A percentile compares a stretch with the other conserved stretches of the same genome.
phyloP scores from a whole-genome alignment of 2,113 vertebrate species.

The Neotragus moschatus region DNA sequence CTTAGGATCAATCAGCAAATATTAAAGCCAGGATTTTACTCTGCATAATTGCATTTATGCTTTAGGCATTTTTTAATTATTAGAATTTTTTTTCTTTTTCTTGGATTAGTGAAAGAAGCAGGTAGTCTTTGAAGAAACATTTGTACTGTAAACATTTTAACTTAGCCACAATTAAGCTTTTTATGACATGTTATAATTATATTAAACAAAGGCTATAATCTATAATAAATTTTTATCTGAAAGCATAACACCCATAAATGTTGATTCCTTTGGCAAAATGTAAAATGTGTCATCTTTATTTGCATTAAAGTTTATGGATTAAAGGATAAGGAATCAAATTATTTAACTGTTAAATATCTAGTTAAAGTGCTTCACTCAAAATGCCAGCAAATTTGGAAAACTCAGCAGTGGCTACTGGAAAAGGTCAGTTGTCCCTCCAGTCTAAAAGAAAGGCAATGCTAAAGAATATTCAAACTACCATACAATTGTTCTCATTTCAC shows the following conservation, averaged over 20 bases:
- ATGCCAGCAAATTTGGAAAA: not conserved
- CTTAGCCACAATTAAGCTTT: not conserved
- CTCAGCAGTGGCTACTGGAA: not conserved
- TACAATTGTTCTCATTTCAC: not conserved
- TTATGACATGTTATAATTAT: slow-evolving; percentile 13
- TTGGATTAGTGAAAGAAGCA: not conserved
- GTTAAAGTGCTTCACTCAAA: not conserved
- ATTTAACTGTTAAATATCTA: not conserved
- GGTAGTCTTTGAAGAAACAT: not conserved
- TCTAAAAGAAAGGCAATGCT: not conserved
- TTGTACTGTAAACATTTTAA: slow-evolving; percentile 12
- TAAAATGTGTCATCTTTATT: not conserved
- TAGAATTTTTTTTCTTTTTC: not conserved
- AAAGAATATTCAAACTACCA: not conserved
- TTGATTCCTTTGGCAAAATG: not conserved
- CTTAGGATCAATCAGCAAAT: not conserved
- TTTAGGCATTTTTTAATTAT: not conserved
- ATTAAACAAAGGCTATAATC: not conserved
- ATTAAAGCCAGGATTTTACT: not conserved
- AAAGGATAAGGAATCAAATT: not conserved
- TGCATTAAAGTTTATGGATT: not conserved
- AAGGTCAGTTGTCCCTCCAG: not conserved
- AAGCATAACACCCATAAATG: not conserved
- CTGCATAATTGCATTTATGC: not conserved
- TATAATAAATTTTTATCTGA: not conserved